Conservation (phyloP, 2,113 vertebrate genomes). For the Coturnix japonica region DNA sequence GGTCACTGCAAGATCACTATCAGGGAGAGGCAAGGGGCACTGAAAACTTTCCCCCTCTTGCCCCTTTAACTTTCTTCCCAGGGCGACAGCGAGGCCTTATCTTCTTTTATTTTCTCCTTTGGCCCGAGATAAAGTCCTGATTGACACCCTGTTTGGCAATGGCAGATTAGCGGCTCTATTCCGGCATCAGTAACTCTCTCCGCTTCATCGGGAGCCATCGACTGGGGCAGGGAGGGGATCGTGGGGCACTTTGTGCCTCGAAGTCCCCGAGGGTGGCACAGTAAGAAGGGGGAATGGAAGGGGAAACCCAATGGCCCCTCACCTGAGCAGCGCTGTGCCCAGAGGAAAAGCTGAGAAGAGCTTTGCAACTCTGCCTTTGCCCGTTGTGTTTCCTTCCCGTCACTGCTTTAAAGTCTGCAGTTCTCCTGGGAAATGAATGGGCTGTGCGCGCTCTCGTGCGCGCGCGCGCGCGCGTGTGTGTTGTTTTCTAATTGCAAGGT, state of each 20-base stretch:
- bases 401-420: neutral
- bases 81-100: neutral
- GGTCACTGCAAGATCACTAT: constrained; percentile 58
- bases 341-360: neutral
- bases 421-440: constrained; percentile 38
- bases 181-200: neutral
- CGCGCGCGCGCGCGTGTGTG: too few relatives aligned
- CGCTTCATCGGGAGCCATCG: neutral
- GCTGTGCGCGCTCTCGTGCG: neutral
- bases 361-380: neutral
- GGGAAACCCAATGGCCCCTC: fast-evolving
- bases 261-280: neutral
- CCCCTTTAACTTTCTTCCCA: neutral
- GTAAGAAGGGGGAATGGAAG: fast-evolving
- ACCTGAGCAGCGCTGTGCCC: neutral
- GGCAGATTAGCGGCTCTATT: neutral
- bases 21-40: neutral
- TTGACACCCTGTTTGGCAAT: neutral
- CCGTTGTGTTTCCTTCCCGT: neutral
- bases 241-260: neutral
- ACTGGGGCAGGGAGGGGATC: fast-evolving
- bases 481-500: neutral
- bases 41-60: neutral
- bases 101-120: constrained; percentile 34
- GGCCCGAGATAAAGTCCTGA: constrained; percentile 15